A percentile compares a stretch with the other conserved stretches of the same genome.
Conservation (phyloP, 2,113 vertebrate species). For the Rhombomys opimus region DNA sequence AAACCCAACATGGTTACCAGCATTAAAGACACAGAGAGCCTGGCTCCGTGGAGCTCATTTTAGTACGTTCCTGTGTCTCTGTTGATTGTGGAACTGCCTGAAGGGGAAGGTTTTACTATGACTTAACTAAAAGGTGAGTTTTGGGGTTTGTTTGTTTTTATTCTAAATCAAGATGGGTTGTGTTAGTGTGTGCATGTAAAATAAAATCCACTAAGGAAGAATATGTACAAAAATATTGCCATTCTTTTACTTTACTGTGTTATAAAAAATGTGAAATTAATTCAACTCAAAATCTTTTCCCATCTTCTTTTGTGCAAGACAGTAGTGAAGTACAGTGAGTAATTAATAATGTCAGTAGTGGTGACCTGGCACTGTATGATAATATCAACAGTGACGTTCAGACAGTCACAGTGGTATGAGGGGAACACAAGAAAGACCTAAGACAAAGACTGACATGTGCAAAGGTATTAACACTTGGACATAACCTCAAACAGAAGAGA, state of each 20-base stretch:
- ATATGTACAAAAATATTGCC: neutral
- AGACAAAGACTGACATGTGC: neutral
- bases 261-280: neutral
- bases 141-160: neutral
- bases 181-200: neutral
- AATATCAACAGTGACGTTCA: neutral
- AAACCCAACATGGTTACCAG: neutral
- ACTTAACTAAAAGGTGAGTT: neutral
- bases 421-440: neutral
- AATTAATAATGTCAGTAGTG: too few species aligned
- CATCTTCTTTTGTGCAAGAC: neutral
- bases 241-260: neutral
- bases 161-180: neutral
- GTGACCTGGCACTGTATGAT: accelerated
- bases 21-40: neutral
- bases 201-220: neutral
- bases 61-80: neutral
- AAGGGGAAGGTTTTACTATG: neutral
- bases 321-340: neutral
- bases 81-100: neutral
- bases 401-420: accelerated
- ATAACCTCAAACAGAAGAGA: neutral
- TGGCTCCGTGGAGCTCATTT: neutral
- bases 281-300: neutral
- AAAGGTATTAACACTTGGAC: neutral